Evolutionary conservation across 2,113 vertebrate genomes (phyloP), one percentile per base, ranked within the genome.

Genomic region (Sinocyclocheilus rhinocerous): DNA sequence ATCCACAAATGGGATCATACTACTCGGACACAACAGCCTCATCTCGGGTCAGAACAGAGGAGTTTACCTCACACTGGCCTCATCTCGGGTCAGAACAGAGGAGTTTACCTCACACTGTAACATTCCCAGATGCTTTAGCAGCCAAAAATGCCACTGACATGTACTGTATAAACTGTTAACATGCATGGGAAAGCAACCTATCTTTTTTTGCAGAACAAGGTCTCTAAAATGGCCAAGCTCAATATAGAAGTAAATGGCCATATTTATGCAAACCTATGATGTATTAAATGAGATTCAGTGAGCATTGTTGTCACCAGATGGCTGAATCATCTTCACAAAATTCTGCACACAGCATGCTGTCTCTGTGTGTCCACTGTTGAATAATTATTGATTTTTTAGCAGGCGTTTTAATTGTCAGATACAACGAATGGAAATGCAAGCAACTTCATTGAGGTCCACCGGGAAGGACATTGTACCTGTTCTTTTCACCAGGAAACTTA

Each of bases 271-370:
- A 61, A 79, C 67, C 59, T 65, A 24, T 63, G 20, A 10, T 42
- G 22, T 57, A 29, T 52, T 16, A 78, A 57, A 78, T 8, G 6
- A 50, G 33, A 81, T 67, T 67, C 39, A 67, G 79, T 48, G 39
- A 29, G 39, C 4, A 69, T 82, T 82, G 80, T 52, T 50, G n/a
- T 82, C 39, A 65, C 79, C 80, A 82, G 63, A 67, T 82, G 80
- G 80, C 24, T 69, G 39, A 69, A 82, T 45, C 13, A 18, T 52
- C 15, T 29, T 67, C 39, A 69, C n/a, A 67, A 69, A 50, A 82
- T 45, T 45, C 39, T 82, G n/a, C 36, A 18, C 24, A 6, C 26
- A 33, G 76, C 50, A 79, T 59, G 26, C 29, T 12, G 24, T 78
- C 29, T 10, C 26, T 59, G 18, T 57, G 26, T 79, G 26, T 79